Base-by-base conservation (phyloP, 2,797 vertebrate species). In the Phalloptychus januarius region DNA sequence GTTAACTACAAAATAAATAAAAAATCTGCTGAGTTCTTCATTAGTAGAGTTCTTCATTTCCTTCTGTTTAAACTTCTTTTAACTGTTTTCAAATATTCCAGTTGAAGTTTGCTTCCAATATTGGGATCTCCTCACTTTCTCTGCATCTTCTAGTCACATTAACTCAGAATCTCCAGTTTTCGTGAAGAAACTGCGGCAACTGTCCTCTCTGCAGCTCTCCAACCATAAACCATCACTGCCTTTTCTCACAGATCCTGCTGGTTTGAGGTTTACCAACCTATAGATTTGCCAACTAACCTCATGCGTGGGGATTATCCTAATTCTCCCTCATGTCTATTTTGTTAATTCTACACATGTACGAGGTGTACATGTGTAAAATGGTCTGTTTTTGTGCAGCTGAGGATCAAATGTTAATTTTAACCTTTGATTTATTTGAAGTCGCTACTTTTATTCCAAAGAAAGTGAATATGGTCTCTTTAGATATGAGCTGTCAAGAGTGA, bases 221-320 rank as follows among this genome's bases (percentile, higher is more conserved):
- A 31, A 36, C 73, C 54, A 79, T 76, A 69, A 20, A 63, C 61
- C 58, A 54, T 0, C 18, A 56, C 11, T 71, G 56, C 38, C 56
- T 80, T 76, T 72, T 1, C n/a, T 78, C 42, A 77, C 81, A 78
- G 70, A 79, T 83, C 80, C 79, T 65, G 4, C 18, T 31, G 76
- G 42, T 74, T 71, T 83, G 71, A 76, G 84, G 73, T 72, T 77
- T 79, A 85, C 72, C 85, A 84, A 84, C 81, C 86, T 87, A n/a
- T 7, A 44, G 13, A 82, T 72, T 81, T 79, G 79, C 75, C 76
- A 36, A 76, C 85, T 78, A 83, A 77, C 77, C 73, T 74, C 81
- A 16, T 82, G 2, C 25, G 4, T 3, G 63, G 12, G 75, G 88
- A 88, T 91, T 86, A 88, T 82, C 63, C 69, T 85, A 84, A 92